Base-by-base conservation (phyloP, 2,113 vertebrate genomes). In the Arothron firmamentum region DNA sequence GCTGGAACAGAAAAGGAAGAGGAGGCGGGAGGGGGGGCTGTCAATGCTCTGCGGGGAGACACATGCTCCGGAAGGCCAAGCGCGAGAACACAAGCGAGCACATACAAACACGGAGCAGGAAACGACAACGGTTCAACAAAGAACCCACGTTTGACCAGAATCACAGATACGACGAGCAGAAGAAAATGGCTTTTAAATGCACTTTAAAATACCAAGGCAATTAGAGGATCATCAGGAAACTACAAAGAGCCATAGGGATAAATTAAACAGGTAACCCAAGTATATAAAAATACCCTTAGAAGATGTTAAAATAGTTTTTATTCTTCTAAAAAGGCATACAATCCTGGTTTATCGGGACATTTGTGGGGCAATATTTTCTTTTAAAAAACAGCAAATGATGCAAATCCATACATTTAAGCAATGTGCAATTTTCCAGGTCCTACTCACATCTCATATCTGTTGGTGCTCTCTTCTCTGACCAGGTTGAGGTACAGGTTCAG, bases 401-500 rank as follows among this genome's bases (percentile, higher is more conserved):
- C 31, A 34, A 34, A 34, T 9, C 5, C 31, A 34, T 9, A 34
- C 31, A 34, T 34, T 5, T 34, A 34, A 5, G 6, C 31, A 34
- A 34, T 34, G 31, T 12, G 21, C 7, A n/a, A 3, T 5, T 5
- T 11, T 12, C 34, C n/a, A 21, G 6, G 19, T 9, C 6, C 20
- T 56, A 90, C 91, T 92, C 65, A 93, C 92, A 81, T 85, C 50
- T 90, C 80, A 65, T 83, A 91, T 77, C 61, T 77, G 59, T 88
- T 90, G 54, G 92, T 92, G 81, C 90, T 89, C 65, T 80, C 85
- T 84, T 92, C 91, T 65, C 75, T 79, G 59, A 93, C 91, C 73
- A 93, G 86, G 88, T 92, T 92, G 58, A 92, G 78, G 79, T 92
- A 93, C 23, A 93, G 87, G 82, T 93, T 92, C 38, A 92, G 53